Evolutionary conservation across 2,113 vertebrate species (phyloP).

Genomic region (Oreochromis spilurus): DNA sequence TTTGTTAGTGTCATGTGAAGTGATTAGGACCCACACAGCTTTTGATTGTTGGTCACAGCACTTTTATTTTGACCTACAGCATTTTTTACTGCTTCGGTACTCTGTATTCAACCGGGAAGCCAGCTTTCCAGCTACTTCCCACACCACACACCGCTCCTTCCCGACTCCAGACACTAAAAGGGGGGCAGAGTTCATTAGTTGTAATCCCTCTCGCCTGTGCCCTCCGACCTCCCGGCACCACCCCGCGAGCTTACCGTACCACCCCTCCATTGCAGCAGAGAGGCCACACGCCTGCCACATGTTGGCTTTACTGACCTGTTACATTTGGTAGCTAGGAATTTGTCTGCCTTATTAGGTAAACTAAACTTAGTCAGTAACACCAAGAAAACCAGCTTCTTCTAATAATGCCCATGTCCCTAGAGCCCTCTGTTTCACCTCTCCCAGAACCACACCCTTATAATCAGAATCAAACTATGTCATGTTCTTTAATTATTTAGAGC

Average conservation of each 20-base stretch:
- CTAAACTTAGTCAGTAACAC: background rate
- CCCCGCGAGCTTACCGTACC: background rate
- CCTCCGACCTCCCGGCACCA: fast-evolving
- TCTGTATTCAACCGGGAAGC: too few species aligned
- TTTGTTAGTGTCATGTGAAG: background rate
- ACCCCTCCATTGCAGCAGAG: background rate
- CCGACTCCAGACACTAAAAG: background rate
- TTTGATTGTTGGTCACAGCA: background rate
- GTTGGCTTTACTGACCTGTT: background rate
- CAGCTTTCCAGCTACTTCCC: background rate
- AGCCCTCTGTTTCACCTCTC: background rate
- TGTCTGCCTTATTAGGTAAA: background rate
- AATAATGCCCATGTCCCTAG: background rate
- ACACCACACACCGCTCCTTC: background rate
- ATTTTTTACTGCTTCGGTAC: too few species aligned
- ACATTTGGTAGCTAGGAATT: background rate
- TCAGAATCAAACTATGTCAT: background rate
- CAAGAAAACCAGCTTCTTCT: background rate
- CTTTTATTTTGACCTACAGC: too few species aligned
- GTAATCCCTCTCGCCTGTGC: background rate
- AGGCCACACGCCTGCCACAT: background rate
- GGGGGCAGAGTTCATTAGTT: background rate
- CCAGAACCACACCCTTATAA: background rate
- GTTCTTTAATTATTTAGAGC: background rate
- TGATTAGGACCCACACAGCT: background rate